Percentiles rank a stretch among this genome's conserved stretches.
phyloP scores from a whole-genome alignment of 2,113 vertebrate species.

The Muscicapa adusta region DNA sequence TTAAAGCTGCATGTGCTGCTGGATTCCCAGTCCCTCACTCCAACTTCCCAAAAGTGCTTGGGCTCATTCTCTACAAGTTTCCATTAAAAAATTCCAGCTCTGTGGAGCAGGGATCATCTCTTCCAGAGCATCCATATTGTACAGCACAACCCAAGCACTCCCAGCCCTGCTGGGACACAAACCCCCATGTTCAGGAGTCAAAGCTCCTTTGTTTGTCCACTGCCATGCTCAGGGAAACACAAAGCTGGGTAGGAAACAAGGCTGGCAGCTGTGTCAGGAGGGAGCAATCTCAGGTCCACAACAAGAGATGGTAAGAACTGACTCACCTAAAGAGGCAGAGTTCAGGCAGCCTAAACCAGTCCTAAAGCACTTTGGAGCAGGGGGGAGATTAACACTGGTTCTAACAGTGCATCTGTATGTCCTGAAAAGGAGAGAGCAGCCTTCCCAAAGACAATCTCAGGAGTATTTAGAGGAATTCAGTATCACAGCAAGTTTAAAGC shows the following conservation, averaged over 20 bases:
- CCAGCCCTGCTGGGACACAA: background rate
- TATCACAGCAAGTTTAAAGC: background rate
- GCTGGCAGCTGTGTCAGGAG: background rate
- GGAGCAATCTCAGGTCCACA: background rate
- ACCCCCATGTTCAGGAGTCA: background rate
- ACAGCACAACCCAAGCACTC: background rate
- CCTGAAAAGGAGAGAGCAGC: background rate
- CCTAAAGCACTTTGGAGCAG: background rate
- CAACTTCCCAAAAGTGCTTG: background rate
- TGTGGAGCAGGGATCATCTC: background rate
- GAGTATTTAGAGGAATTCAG: background rate
- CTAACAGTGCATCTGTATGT: background rate
- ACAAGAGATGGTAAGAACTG: background rate
- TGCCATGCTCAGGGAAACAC: background rate
- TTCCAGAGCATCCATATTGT: background rate
- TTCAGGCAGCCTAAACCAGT: background rate
- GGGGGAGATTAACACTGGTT: background rate
- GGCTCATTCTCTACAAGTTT: background rate
- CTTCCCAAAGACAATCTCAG: background rate
- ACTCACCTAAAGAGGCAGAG: background rate
- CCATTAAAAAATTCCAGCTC: background rate
- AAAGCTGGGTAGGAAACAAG: background rate
- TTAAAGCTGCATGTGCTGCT: background rate
- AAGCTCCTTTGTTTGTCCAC: slow-evolving; percentile 16
- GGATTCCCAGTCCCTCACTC: background rate